Conservation (phyloP, 2,888 invertebrate genomes). For the Apeira syringaria region DNA sequence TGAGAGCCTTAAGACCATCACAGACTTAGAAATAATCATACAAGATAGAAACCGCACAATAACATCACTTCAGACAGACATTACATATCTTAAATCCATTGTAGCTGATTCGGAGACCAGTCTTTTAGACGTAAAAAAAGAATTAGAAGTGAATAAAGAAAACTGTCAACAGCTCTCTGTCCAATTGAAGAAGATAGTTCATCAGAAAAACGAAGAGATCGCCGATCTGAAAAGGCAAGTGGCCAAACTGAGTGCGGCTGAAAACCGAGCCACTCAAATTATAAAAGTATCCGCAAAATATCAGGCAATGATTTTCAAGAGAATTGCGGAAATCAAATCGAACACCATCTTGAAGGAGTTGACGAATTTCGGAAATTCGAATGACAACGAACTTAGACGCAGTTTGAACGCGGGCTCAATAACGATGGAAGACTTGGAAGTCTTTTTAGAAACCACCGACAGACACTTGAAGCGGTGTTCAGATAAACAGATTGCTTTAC, state of each 20-base stretch:
- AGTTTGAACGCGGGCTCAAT: slow-evolving; percentile 61
- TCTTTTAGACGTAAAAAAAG: slow-evolving; percentile 63
- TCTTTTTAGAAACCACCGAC: slow-evolving; percentile 74
- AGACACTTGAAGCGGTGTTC: slow-evolving; percentile 64
- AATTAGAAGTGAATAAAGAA: slow-evolving; percentile 63
- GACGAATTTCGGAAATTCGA: slow-evolving; percentile 65
- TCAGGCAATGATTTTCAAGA: slow-evolving; percentile 70
- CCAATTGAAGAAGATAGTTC: slow-evolving; percentile 70
- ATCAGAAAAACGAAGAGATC: slow-evolving; percentile 74
- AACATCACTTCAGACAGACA: slow-evolving; percentile 65
- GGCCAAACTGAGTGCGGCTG: slow-evolving; percentile 63
- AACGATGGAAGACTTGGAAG: slow-evolving; percentile 74
- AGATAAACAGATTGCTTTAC: slow-evolving; percentile 61
- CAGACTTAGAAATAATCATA: slow-evolving; percentile 71
- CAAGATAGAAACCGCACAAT: slow-evolving; percentile 71
- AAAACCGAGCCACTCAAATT: slow-evolving; percentile 70
- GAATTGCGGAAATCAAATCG: slow-evolving; percentile 72
- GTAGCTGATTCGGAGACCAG: slow-evolving; percentile 72
- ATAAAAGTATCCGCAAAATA: slow-evolving; percentile 76
- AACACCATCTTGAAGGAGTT: slow-evolving; percentile 70
- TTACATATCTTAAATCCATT: slow-evolving; percentile 62
- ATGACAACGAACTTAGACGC: slow-evolving; percentile 60
- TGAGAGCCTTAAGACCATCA: slow-evolving; percentile 68
- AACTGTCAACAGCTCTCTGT: slow-evolving; percentile 64
- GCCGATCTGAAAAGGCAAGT: slow-evolving; percentile 69